Percentiles rank a stretch among this genome's conserved stretches.
phyloP scores from a whole-genome alignment of 2,113 vertebrate genomes.

The Lucifuga dentata region DNA sequence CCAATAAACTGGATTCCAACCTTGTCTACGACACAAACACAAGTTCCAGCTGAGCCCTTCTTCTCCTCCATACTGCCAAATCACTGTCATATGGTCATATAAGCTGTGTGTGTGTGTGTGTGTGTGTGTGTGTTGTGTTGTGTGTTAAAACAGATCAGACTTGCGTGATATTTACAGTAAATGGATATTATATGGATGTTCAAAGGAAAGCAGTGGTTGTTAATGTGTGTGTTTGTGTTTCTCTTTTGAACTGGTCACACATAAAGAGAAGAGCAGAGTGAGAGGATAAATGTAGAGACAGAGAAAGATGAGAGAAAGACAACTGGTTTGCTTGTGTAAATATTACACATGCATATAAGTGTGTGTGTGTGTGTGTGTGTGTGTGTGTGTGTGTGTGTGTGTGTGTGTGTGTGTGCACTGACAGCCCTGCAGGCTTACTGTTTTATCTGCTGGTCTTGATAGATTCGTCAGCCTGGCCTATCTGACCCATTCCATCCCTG shows the following conservation, averaged over 20 bases:
- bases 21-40: constrained; percentile 28
- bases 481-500: constrained; percentile 70
- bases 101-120: constrained; percentile 16
- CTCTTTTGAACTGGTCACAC: no score
- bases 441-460: constrained; percentile 69
- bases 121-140: constrained; percentile 16
- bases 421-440: constrained; percentile 23
- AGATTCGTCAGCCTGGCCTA: constrained; percentile 68
- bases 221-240: constrained; percentile 14
- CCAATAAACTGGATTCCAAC: constrained; percentile 37
- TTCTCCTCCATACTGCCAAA: constrained; percentile 43
- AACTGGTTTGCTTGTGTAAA: constrained; percentile 27
- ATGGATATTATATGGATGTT: constrained; percentile 61
- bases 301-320: background rate
- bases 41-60: constrained; percentile 48
- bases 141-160: no score
- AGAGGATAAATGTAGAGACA: no score
- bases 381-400: constrained; percentile 5
- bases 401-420: background rate
- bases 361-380: constrained; percentile 1
- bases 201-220: constrained; percentile 49
- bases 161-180: no score
- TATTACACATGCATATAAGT: background rate
- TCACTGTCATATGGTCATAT: constrained; percentile 49
- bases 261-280: no score